Base-by-base conservation (phyloP, 1,140 invertebrate species). In the Ostrea denselamellosa region DNA sequence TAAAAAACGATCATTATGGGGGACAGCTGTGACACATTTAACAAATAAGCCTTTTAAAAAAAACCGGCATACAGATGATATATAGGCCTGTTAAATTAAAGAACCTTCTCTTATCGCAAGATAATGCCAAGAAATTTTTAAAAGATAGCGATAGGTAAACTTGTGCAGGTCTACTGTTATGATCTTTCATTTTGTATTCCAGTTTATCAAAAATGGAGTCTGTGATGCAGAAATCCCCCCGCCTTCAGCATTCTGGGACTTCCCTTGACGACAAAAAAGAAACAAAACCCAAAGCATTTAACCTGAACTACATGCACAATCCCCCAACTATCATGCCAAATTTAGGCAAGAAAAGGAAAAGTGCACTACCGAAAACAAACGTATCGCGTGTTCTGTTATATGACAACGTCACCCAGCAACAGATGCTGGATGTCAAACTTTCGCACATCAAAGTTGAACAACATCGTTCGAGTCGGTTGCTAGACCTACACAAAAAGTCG, bases 361-460 rank as follows among this genome's bases (percentile, higher is more conserved):
- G 88, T 22, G n/a, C 91, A 12, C 85, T 92, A 65, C 92, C 92
- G 12, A 94, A 94, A 81, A 90, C 93, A 0, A 93, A 92, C 22
- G 86, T 94, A 4, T 92, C 93, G 2, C 87, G 92, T n/a, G 93
- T 94, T 8, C 89, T 94, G 8, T 90, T 93, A 1, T 93, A 93
- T 85, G 93, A 94, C 86, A 94, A 94, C 82, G 92, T 92, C 0
- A 93, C 92, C 8, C 92, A 93, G 85, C 92, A 94, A 83, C 92
- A 92, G 65, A 92, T 93, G 90, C 87, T 93, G 34, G 91, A 93
- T 22, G 90, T 92, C 22, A 93, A 93, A 91, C 81, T 93, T 19
- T 89, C 90, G 0, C 88, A 91, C 56, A 91, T 93, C 10, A 91
- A 88, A 28, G 77, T 90, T 19, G 93, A 93, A 83, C 85, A 92